These are phyloP conservation scores for Zaprionus lineosus DNA, from an alignment of 2,888 invertebrate genomes.

Conservation along the genomic window DNA sequence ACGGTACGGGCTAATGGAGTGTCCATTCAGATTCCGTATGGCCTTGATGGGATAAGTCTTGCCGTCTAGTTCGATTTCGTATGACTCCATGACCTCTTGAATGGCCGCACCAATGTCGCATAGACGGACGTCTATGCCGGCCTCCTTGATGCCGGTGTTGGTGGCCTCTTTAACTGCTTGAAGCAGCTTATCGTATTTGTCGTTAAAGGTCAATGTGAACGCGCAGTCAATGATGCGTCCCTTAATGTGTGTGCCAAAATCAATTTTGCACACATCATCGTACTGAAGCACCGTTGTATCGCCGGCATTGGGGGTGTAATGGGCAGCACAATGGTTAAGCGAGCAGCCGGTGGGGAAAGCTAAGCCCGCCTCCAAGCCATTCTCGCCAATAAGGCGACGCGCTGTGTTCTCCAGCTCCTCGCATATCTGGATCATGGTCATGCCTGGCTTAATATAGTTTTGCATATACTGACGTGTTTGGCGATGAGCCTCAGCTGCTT, in stretches of 20 bases:
- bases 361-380: slow-evolving; percentile 95
- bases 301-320: slow-evolving; percentile 99
- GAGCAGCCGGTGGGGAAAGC: slow-evolving; percentile 99
- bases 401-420: slow-evolving; percentile 97
- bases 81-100: slow-evolving; percentile 99
- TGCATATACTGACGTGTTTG: slow-evolving; percentile 90
- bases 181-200: slow-evolving; percentile 95
- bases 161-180: slow-evolving; percentile 99
- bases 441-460: slow-evolving; percentile 97
- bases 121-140: slow-evolving; percentile 98
- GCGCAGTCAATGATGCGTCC: slow-evolving; percentile 99
- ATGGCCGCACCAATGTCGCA: slow-evolving; percentile 98
- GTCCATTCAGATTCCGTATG: slow-evolving; percentile 98
- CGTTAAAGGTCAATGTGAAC: slow-evolving; percentile 98
- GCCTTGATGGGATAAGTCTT: slow-evolving; percentile 98
- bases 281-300: slow-evolving; percentile 96
- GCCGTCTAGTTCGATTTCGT: slow-evolving; percentile 98
- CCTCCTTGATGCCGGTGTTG: slow-evolving; percentile 97
- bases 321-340: slow-evolving; percentile 99
- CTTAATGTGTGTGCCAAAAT: slow-evolving; percentile 99
- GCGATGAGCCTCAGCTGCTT: slow-evolving; percentile 98
- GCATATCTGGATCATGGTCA: slow-evolving; percentile 99
- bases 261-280: slow-evolving; percentile 99
- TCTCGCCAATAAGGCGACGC: slow-evolving; percentile 95
- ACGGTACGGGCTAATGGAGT: slow-evolving; percentile 99